A percentile compares a stretch with the other conserved stretches of the same genome.
Conservation (phyloP, 2,888 invertebrate genomes). For the Tachina grossa region DNA sequence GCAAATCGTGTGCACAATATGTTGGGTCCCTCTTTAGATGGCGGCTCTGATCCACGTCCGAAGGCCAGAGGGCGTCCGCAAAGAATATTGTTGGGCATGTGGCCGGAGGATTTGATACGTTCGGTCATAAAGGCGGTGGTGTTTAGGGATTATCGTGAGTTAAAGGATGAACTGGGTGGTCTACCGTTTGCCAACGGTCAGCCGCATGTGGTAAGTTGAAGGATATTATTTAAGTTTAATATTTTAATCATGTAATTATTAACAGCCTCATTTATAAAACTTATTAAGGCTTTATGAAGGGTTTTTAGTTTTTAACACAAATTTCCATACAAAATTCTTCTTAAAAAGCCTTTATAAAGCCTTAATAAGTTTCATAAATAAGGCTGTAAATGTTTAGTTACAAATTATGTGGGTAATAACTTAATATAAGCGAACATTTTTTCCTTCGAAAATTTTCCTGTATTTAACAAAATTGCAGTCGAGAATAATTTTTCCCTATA, state of each 20-base stretch:
- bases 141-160: conserved; percentile 93
- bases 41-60: conserved; percentile 94
- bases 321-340: too few species aligned
- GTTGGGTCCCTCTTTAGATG: conserved; percentile 95
- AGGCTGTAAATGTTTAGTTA: background rate
- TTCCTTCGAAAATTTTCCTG: too few species aligned
- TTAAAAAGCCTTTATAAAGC: too few species aligned
- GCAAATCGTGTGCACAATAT: conserved; percentile 97
- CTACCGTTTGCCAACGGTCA: conserved; percentile 83
- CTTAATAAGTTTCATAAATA: too few species aligned
- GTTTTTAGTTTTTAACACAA: too few species aligned
- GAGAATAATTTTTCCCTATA: too few species aligned
- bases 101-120: conserved; percentile 96
- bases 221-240: background rate
- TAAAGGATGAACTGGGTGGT: conserved; percentile 87
- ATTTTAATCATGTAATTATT: too few species aligned
- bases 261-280: too few species aligned
- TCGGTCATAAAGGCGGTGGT: conserved; percentile 96
- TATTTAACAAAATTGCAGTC: too few species aligned
- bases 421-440: background rate
- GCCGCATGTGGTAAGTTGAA: conserved; percentile 73
- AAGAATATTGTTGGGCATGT: conserved; percentile 93
- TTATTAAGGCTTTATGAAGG: too few species aligned
- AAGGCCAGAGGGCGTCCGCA: conserved; percentile 96
- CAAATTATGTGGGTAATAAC: background rate